Percentiles rank a stretch among this genome's conserved stretches.
These are phyloP conservation scores for Leucopsar rothschildi DNA, from an alignment of 2,113 vertebrate species.

Conservation along the genomic window DNA sequence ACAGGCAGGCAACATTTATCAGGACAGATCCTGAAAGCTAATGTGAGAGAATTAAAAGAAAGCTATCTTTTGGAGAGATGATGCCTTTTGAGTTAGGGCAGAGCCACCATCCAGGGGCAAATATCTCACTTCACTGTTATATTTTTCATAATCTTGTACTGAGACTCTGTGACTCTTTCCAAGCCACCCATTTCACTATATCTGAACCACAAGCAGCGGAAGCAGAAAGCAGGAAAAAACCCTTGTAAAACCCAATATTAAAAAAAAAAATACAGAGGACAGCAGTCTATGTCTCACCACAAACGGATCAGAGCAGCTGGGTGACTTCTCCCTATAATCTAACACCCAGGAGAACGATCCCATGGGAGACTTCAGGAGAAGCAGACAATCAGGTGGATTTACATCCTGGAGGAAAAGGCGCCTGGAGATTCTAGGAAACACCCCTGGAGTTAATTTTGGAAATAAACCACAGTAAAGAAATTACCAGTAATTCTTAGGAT, in stretches of 20 bases:
- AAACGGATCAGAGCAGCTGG: neutral
- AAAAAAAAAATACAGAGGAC: neutral
- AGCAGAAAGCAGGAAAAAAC: neutral
- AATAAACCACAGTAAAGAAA: neutral
- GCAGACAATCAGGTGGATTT: neutral
- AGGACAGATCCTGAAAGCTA: neutral
- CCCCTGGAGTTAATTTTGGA: neutral
- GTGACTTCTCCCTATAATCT: neutral
- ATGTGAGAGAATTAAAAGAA: neutral
- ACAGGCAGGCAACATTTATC: neutral
- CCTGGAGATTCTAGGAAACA: neutral
- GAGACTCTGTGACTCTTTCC: neutral
- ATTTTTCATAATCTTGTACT: neutral
- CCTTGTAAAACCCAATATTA: neutral
- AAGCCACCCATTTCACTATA: neutral
- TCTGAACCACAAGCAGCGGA: neutral
- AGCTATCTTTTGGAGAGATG: neutral
- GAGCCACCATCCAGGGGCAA: neutral
- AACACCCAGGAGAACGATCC: neutral
- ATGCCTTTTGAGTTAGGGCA: neutral
- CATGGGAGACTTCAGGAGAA: neutral
- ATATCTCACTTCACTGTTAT: neutral
- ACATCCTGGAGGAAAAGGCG: neutral
- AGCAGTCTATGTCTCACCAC: rapidly evolving
- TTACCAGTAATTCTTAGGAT: neutral